These are phyloP conservation scores for Chanos chanos DNA, from an alignment of 2,797 vertebrate species.

Conservation along the genomic window DNA sequence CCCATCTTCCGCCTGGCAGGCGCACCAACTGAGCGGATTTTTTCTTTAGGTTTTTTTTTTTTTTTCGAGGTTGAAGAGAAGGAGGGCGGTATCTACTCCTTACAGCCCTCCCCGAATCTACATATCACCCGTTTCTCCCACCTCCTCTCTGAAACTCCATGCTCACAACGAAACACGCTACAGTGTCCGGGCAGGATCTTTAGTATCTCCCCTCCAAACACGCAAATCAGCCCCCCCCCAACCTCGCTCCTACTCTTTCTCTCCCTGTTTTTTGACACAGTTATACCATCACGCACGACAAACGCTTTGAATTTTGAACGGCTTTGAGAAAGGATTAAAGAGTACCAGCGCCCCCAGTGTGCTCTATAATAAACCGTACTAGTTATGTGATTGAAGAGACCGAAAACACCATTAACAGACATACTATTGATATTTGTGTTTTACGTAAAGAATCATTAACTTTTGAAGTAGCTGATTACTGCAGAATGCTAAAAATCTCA, in stretches of 20 bases:
- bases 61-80: conserved; percentile 38
- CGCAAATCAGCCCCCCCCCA: conserved; percentile 22
- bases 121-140: conserved; percentile 42
- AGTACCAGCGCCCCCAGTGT: conserved; percentile 38
- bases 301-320: conserved; percentile 1
- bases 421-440: conserved; percentile 14
- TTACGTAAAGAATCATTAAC: no score
- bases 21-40: conserved; percentile 59
- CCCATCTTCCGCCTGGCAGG: conserved; percentile 67
- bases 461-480: no score
- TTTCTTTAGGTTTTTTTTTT: conserved; percentile 50
- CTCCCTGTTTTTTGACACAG: conserved; percentile 11
- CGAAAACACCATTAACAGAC: conserved; percentile 52
- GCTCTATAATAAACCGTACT: conserved; percentile 18
- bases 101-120: conserved; percentile 52
- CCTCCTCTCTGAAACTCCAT: background rate
- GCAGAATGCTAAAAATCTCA: no score
- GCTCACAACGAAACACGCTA: conserved; percentile 15
- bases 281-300: conserved; percentile 17
- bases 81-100: conserved; percentile 49
- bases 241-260: conserved; percentile 9
- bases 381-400: no score
- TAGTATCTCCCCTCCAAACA: conserved; percentile 51
- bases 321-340: conserved; percentile 22
- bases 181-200: conserved; percentile 53